Base-by-base conservation (phyloP, 2,888 invertebrate species). In the Stenoptilia bipunctidactyla region DNA sequence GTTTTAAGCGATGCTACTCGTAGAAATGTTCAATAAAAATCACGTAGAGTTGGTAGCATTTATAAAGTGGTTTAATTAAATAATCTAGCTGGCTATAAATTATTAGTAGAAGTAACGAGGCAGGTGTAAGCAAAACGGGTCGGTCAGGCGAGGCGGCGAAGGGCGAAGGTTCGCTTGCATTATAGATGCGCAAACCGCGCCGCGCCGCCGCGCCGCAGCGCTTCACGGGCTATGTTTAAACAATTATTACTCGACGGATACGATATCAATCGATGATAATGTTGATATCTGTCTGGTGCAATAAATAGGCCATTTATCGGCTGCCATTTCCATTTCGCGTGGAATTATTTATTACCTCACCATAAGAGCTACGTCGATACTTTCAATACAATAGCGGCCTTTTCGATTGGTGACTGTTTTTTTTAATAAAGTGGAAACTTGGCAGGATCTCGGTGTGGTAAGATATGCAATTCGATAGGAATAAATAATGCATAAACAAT, bases 241-340 rank as follows among this genome's bases (percentile, higher is more conserved):
- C 77, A 77, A 79, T 80, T 75, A 79, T 74, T 69, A 62, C 66
- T 57, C 60, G 57, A 63, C 66, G 64, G 74, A 73, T 68, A 66
- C 72, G 75, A 77, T 79, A 70, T 70, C 68, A 79, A 72, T 76
- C 70, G 67, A 71, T 67, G 75, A 76, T 77, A 77, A 79, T 74
- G 70, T 71, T 72, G 68, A 73, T 71, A 68, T 68, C 71, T 68
- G 77, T 75, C 73, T 72, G 66, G 62, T 65, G 71, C 67, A 71
- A 75, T 79, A 76, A n/a, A 79, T 77, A 77, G 77, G 61, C 74
- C 75, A 68, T 77, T 79, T 76, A 77, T 79, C 73, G 74, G 74
- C 58, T 72, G 58, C 56, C 70, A 72, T 76, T 75, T 69, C 67
- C 56, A n/a, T n/a, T n/a, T n/a, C 61, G 55, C 55, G 54, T 62